Percentiles rank a stretch among this genome's conserved stretches.
These are phyloP conservation scores for Atta texana DNA, from an alignment of 1,140 invertebrate species.

Conservation along the genomic window DNA sequence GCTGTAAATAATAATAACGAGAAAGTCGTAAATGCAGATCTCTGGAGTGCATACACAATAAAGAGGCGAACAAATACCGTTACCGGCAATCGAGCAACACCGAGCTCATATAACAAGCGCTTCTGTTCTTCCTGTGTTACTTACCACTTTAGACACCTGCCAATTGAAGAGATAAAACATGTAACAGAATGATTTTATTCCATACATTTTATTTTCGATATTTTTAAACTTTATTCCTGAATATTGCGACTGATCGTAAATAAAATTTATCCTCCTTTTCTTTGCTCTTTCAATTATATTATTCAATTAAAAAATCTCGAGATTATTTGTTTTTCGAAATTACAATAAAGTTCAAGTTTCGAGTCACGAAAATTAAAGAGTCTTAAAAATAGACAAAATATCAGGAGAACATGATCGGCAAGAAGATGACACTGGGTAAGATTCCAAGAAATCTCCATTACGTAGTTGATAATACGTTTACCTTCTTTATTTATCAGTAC, in stretches of 20 bases:
- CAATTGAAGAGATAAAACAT: neutral
- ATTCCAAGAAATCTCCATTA: neutral
- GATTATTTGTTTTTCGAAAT: neutral
- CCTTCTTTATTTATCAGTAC: neutral
- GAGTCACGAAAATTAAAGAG: neutral
- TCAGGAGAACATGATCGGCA: neutral
- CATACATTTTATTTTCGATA: neutral
- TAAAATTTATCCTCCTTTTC: neutral
- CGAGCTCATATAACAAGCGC: neutral
- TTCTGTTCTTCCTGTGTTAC: neutral
- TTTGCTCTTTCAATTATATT: too few species aligned
- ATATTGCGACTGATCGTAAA: neutral
- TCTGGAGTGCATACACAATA: neutral
- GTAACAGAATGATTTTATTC: neutral
- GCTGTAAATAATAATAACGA: neutral
- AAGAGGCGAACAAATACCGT: neutral
- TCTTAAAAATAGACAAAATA: neutral
- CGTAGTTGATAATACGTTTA: neutral
- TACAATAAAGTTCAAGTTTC: neutral
- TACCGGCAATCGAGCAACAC: constrained; percentile 3
- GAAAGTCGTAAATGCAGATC: neutral
- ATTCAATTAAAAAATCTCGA: neutral
- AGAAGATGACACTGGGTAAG: neutral
- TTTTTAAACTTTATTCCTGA: neutral
- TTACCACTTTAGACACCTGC: neutral